phyloP scores from a whole-genome alignment of 2,797 vertebrate species.

The Characodon lateralis region DNA sequence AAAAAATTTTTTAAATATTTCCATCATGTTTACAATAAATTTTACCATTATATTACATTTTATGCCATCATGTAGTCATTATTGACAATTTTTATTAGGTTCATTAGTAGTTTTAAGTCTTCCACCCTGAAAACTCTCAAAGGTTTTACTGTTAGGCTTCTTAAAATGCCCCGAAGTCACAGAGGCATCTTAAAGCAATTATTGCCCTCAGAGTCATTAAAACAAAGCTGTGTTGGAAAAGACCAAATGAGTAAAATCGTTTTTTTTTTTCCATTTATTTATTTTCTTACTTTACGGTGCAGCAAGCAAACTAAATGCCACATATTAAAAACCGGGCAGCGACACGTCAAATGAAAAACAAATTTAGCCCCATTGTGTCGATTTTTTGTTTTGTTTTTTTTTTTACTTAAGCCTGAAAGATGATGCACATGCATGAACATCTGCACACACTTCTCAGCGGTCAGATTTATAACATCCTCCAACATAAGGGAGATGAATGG shows the following conservation, averaged over 20 bases:
- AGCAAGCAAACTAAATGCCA: conserved; percentile 31
- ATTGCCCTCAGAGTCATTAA: conserved; percentile 40
- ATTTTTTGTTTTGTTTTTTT: conserved; percentile 23
- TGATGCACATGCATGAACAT: conserved; percentile 30
- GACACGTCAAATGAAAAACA: conserved; percentile 34
- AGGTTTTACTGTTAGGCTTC: conserved; percentile 27
- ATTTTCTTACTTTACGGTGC: conserved; percentile 7
- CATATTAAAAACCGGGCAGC: conserved; percentile 23
- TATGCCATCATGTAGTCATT: no score
- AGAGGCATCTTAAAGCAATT: conserved; percentile 64
- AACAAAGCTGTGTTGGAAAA: conserved; percentile 27
- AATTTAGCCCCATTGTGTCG: conserved; percentile 31
- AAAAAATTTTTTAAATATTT: no score
- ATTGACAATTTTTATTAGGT: no score
- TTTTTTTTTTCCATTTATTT: background rate
- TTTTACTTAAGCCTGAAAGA: conserved; percentile 47
- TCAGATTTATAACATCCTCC: conserved; percentile 72
- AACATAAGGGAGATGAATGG: conserved; percentile 67
- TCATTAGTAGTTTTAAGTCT: background rate
- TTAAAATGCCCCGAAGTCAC: conserved; percentile 43
- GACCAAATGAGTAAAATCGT: conserved; percentile 29
- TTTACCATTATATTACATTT: background rate
- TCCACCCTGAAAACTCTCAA: conserved; percentile 25
- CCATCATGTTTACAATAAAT: background rate
- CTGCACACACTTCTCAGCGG: conserved; percentile 28